phyloP scores from a whole-genome alignment of 1,140 invertebrate species.

The Globodera rostochiensis region DNA sequence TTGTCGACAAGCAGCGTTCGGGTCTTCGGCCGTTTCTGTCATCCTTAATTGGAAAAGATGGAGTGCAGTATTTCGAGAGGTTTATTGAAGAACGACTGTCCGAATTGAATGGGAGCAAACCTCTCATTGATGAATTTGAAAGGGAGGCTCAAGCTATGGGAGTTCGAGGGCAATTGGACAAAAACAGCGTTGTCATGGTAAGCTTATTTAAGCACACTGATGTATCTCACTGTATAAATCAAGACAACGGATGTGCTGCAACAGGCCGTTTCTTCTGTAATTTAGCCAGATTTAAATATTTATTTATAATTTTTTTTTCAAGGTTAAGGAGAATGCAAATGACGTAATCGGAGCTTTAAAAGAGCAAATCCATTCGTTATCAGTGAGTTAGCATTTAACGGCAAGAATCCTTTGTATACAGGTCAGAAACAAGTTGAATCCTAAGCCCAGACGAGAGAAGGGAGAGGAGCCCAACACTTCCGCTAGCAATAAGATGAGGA shows the following conservation, averaged over 20 bases:
- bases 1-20: constrained; percentile 48
- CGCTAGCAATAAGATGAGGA: neutral
- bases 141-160: constrained; percentile 38
- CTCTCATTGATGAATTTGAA: constrained; percentile 57
- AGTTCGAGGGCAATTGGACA: constrained; percentile 19
- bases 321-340: constrained; percentile 59
- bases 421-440: constrained; percentile 51
- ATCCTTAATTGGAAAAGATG: constrained; percentile 55
- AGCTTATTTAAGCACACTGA: neutral
- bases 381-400: constrained; percentile 26
- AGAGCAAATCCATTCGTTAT: constrained; percentile 47
- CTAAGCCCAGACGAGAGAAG: neutral
- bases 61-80: constrained; percentile 61
- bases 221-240: neutral
- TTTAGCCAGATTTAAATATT: neutral
- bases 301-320: constrained; percentile 3
- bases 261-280: constrained; percentile 38
- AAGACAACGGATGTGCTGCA: constrained; percentile 40
- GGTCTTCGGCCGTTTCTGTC: constrained; percentile 48
- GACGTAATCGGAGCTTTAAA: constrained; percentile 58
- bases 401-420: constrained; percentile 20
- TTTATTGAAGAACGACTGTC: constrained; percentile 56
- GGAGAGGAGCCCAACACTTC: neutral
- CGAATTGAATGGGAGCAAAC: constrained; percentile 43
- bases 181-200: constrained; percentile 21